phyloP scores from a whole-genome alignment of 1,140 invertebrate genomes.

The Mamestra configurata region DNA sequence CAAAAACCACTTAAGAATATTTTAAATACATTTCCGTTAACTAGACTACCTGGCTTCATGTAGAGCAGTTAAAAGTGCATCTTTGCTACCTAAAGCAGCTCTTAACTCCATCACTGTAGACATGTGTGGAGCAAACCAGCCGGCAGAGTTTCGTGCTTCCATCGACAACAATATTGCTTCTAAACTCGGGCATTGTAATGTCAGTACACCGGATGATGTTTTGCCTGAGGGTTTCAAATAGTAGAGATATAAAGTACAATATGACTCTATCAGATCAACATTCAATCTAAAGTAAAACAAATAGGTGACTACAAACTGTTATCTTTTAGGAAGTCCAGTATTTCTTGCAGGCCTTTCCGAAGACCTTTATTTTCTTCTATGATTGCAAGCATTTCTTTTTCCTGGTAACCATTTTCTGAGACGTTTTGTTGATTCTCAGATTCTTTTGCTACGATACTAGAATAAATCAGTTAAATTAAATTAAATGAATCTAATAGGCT shows the following conservation, averaged over 20 bases:
- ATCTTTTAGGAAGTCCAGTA: constrained; percentile 80
- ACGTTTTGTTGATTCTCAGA: not conserved
- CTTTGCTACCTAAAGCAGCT: constrained; percentile 82
- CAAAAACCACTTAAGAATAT: too few species aligned
- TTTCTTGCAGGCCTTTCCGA: constrained; percentile 90
- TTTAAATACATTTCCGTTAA: too few species aligned
- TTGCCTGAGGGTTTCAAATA: constrained; percentile 64
- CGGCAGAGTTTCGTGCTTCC: constrained; percentile 91
- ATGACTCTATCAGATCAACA: not conserved
- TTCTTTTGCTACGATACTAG: not conserved
- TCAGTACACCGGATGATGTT: constrained; percentile 74
- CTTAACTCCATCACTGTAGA: constrained; percentile 91
- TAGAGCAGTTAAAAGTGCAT: constrained; percentile 77
- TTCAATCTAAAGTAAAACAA: not conserved
- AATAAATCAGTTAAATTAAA: not conserved
- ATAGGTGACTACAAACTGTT: constrained; percentile 67
- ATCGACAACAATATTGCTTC: constrained; percentile 87
- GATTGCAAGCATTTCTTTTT: constrained; percentile 73
- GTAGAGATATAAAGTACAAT: not conserved
- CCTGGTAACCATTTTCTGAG: constrained; percentile 12
- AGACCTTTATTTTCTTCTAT: constrained; percentile 92
- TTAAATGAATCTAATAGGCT: too few species aligned
- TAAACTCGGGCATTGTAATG: constrained; percentile 75
- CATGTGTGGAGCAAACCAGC: constrained; percentile 93
- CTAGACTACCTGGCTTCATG: constrained; percentile 86